phyloP scores from a whole-genome alignment of 2,797 vertebrate genomes.

The Xiphorhynchus erythropygius region DNA sequence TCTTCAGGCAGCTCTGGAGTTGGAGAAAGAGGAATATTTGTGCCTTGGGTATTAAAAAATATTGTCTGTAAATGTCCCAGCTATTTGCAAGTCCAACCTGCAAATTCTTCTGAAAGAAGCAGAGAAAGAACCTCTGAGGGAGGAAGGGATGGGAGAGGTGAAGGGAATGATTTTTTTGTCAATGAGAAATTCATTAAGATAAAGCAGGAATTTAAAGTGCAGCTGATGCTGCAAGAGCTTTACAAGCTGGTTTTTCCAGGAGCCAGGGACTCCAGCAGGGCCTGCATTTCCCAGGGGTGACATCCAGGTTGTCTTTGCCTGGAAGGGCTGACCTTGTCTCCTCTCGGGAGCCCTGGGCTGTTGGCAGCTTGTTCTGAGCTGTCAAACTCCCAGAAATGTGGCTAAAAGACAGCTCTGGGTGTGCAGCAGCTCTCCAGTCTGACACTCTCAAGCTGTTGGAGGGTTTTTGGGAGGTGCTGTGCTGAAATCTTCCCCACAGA shows the following conservation, averaged over 20 bases:
- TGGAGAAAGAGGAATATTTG: not conserved
- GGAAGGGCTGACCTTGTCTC: not conserved
- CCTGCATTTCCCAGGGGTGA: not conserved
- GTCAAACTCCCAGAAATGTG: accelerated
- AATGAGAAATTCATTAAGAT: not conserved
- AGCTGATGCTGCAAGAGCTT: not conserved
- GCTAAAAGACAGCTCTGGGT: not conserved
- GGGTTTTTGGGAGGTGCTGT: not conserved
- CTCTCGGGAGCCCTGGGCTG: not conserved
- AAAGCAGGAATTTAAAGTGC: accelerated
- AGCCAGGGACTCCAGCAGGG: not conserved
- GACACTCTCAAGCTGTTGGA: not conserved
- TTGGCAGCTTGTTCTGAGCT: not conserved
- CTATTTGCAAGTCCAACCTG: not conserved
- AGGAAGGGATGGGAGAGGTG: not conserved
- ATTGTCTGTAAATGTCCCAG: accelerated
- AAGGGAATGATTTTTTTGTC: not conserved
- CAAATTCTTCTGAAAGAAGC: not conserved
- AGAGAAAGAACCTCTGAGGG: not conserved
- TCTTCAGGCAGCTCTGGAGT: not conserved
- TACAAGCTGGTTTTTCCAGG: not conserved
- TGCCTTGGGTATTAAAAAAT: not conserved
- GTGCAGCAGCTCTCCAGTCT: not conserved
- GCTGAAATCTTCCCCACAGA: not conserved
- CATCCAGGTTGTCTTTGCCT: not conserved